Percentiles rank a stretch among this genome's conserved stretches.
phyloP scores from a whole-genome alignment of 2,888 invertebrate genomes.

The Eupithecia insigniata region DNA sequence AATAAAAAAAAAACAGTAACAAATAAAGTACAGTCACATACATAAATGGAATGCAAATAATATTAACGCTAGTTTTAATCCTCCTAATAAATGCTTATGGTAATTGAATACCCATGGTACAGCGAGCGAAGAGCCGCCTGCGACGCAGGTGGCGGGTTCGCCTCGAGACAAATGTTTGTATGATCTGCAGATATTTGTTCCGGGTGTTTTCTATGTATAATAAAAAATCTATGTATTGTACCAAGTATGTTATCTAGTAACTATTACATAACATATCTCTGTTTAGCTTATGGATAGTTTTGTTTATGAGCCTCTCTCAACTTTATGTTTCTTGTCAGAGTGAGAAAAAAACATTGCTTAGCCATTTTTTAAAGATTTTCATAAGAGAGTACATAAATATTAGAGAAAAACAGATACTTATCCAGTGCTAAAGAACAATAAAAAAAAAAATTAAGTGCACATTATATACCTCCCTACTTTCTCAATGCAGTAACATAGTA shows the following conservation, averaged over 20 bases:
- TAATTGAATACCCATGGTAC: not conserved
- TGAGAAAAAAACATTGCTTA: not conserved
- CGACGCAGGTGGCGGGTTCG: not conserved
- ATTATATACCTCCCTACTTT: too few relatives aligned
- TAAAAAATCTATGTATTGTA: not conserved
- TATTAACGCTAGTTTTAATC: not conserved
- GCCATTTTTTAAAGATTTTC: not conserved
- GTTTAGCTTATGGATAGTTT: not conserved
- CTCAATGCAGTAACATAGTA: slow-evolving; percentile 12
- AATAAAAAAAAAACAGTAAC: not conserved
- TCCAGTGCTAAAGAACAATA: not conserved
- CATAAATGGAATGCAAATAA: slow-evolving; percentile 16
- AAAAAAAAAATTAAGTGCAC: slow-evolving; percentile 7
- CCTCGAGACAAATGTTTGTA: not conserved
- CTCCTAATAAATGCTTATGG: not conserved
- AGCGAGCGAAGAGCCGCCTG: not conserved
- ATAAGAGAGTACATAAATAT: not conserved
- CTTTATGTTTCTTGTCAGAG: not conserved
- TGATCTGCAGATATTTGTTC: not conserved
- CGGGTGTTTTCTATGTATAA: not conserved
- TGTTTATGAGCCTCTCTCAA: not conserved
- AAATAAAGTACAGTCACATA: not conserved
- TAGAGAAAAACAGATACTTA: not conserved
- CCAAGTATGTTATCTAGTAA: not conserved
- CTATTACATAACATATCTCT: not conserved